Conservation (phyloP, 2,113 vertebrate species). For the Odocoileus hemionus region DNA sequence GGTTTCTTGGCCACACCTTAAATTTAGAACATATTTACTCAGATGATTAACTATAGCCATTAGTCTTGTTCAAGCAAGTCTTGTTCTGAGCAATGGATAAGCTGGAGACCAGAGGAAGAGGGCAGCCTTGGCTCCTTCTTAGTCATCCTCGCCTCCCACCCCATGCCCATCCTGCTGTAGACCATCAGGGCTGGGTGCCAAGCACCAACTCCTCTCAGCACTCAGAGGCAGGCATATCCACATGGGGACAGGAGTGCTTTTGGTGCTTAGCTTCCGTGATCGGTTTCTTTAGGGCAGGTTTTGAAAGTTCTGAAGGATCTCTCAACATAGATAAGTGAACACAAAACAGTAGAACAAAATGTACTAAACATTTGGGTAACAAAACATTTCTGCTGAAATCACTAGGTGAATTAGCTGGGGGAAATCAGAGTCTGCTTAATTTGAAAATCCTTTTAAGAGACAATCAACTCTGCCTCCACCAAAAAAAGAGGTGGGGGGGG, state of each 20-base stretch:
- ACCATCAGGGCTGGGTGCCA: not conserved
- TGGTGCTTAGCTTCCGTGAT: conserved; percentile 59
- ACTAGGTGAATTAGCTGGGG: conserved; percentile 47
- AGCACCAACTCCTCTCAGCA: conserved; percentile 25
- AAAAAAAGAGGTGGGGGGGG: not conserved
- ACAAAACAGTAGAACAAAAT: conserved; percentile 71
- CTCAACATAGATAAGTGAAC: conserved; percentile 63
- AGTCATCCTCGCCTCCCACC: not conserved
- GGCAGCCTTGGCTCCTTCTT: not conserved
- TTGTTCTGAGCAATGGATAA: conserved; percentile 12
- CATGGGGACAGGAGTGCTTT: not conserved
- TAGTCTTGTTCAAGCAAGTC: conserved; percentile 37
- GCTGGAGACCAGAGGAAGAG: not conserved
- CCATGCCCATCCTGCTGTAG: not conserved
- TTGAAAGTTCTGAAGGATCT: conserved; percentile 69
- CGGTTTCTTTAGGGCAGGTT: conserved; percentile 51
- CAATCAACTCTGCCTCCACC: not conserved
- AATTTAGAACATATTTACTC: not conserved
- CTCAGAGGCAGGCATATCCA: conserved; percentile 29
- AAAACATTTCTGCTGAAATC: conserved; percentile 62
- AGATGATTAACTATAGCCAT: conserved; percentile 7
- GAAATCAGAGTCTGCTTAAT: conserved; percentile 13
- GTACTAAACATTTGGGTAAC: conserved; percentile 77
- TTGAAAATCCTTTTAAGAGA: conserved; percentile 10
- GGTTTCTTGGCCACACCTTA: conserved; percentile 4